Percentiles rank a stretch among this genome's conserved stretches.
phyloP scores from a whole-genome alignment of 1,140 invertebrate species.

The Galleria mellonella region DNA sequence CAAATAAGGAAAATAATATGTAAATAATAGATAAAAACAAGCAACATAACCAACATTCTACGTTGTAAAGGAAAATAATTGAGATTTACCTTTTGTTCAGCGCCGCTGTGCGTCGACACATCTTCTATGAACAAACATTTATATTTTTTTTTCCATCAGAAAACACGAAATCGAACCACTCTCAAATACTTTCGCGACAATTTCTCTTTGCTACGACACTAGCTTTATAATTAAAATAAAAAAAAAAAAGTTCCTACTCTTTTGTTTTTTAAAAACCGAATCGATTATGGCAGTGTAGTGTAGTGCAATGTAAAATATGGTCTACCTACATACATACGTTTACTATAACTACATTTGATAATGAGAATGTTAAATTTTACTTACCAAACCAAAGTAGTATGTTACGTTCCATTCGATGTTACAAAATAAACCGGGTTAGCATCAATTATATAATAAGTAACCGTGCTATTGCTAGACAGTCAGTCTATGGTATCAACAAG shows the following conservation, averaged over 20 bases:
- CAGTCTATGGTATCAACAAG: not conserved
- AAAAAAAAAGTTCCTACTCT: too few relatives aligned
- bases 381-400: slow-evolving; percentile 27
- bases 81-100: slow-evolving; percentile 30
- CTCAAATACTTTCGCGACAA: too few relatives aligned
- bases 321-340: slow-evolving; percentile 20
- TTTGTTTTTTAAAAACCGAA: not conserved
- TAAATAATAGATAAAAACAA: slow-evolving; percentile 66
- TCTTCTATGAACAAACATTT: slow-evolving; percentile 25
- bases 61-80: slow-evolving; percentile 35
- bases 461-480: not conserved
- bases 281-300: slow-evolving; percentile 16
- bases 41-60: slow-evolving; percentile 66
- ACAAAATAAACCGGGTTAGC: not conserved
- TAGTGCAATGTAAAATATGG: slow-evolving; percentile 26
- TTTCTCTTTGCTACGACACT: too few relatives aligned
- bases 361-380: slow-evolving; percentile 28
- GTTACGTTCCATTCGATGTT: slow-evolving; percentile 32
- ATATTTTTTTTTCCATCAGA: slow-evolving; percentile 6
- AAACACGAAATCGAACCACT: slow-evolving; percentile 18
- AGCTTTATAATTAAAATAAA: too few relatives aligned
- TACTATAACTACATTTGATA: slow-evolving; percentile 22
- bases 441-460: too few relatives aligned
- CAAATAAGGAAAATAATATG: slow-evolving; percentile 62
- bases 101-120: slow-evolving; percentile 12